Percentiles rank a stretch among this genome's conserved stretches.
These are phyloP conservation scores for Phthorimaea operculella DNA, from an alignment of 1,140 invertebrate genomes.

Conservation along the genomic window DNA sequence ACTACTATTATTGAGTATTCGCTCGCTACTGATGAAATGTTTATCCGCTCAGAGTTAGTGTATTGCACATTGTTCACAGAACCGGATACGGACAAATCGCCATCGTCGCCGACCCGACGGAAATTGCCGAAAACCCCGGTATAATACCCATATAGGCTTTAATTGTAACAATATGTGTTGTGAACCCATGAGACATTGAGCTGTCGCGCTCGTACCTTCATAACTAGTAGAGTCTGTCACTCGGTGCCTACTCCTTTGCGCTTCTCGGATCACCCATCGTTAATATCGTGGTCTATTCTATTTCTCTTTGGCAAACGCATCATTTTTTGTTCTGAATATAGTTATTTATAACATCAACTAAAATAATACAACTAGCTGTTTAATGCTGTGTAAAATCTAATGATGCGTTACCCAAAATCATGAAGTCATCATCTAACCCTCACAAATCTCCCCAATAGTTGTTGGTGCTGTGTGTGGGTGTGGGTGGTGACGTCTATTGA, in stretches of 20 bases:
- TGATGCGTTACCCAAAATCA: too few relatives aligned
- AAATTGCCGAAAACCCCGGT: constrained; percentile 95
- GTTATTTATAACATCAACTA: background rate
- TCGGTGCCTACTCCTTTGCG: constrained; percentile 56
- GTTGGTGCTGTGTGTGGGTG: constrained; percentile 5
- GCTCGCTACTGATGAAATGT: background rate
- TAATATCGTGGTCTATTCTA: constrained; percentile 24
- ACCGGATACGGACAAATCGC: constrained; percentile 81
- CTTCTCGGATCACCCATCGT: constrained; percentile 39
- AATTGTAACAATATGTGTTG: constrained; percentile 63
- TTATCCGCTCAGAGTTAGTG: background rate
- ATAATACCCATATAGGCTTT: constrained; percentile 73
- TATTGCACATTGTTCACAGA: constrained; percentile 69
- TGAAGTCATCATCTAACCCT: too few relatives aligned
- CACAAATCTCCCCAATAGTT: constrained; percentile 11
- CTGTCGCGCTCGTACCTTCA: constrained; percentile 38
- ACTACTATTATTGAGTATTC: background rate
- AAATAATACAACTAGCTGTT: background rate
- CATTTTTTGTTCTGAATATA: too few relatives aligned
- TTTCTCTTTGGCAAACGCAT: background rate
- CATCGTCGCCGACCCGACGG: constrained; percentile 86
- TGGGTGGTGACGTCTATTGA: constrained; percentile 15
- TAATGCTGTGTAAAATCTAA: background rate
- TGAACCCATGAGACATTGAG: constrained; percentile 55
- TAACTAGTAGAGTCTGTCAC: constrained; percentile 61